Evolutionary conservation across 1,140 invertebrate genomes (phyloP).

Genomic region (Sitobion miscanthi): DNA sequence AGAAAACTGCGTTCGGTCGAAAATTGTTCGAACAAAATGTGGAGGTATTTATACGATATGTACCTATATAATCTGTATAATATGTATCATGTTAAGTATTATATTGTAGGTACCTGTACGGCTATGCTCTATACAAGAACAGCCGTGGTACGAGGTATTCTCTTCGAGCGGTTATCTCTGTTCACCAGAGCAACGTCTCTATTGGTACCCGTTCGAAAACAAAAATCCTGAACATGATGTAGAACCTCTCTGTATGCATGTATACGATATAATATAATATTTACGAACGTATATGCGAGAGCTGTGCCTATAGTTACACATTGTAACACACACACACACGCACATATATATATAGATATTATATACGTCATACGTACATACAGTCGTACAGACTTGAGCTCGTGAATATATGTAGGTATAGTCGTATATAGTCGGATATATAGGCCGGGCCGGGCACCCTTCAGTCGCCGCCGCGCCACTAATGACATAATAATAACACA

Average conservation of each 20-base stretch:
- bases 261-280: not conserved
- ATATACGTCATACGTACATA: not conserved
- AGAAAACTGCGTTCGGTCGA: not conserved
- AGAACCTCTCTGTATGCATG: not conserved
- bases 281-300: not conserved
- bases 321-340: not conserved
- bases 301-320: not conserved
- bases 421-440: not conserved
- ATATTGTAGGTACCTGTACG: not conserved
- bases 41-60: not conserved
- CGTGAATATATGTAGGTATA: not conserved
- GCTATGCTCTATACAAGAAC: not conserved
- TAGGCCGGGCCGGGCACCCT: constrained; percentile 49
- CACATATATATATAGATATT: not conserved
- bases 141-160: not conserved
- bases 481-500: constrained; percentile 59
- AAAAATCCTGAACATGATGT: not conserved
- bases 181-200: not conserved
- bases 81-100: not conserved
- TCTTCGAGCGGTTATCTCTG: not conserved
- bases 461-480: constrained; percentile 49
- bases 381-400: not conserved
- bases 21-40: not conserved
- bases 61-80: not conserved
- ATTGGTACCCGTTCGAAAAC: not conserved